Evolutionary conservation across 2,888 invertebrate genomes (phyloP), one percentile per base, ranked within the genome.

Genomic region (Penaeus monodon): DNA sequence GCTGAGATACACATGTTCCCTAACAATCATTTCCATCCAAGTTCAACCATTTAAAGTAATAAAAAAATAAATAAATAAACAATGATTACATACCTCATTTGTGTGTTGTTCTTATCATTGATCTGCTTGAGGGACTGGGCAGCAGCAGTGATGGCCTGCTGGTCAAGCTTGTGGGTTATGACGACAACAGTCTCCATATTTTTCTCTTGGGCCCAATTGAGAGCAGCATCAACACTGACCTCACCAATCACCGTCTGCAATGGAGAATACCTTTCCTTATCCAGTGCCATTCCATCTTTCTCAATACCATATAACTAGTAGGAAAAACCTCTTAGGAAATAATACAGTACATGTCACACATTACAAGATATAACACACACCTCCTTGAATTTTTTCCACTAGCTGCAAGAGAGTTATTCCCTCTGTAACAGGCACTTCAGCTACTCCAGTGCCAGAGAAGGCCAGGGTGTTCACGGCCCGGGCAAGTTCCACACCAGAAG

Each of bases 191-290:
- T 86, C 33, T 82, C 86, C n/a, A 79, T 78, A n/a, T 78, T 66
- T 20, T 86, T 82, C 66, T 82, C 82, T n/a, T 77, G 44, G 27
- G 66, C 86, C 86, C 81, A 82, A 12, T 86, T 82, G 6, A 86
- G 81, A 7, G 82, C 82, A 38, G 70, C 68, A 8, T 78, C 82
- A 1, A 86, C 76, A 70, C 78, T 86, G 29, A 86, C 86, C 33
- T 70, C 81, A 12, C 86, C 86, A 64, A 86, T 86, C 68, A 86
- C 82, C 66, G 86, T 86, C 86, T 86, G 78, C 8, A 70, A 74
- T 2, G 17, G 57, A 57, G 57, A 57, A 57, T 57, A 57, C 57
- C 57, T 57, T 20, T 17, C 17, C 57, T 57, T 4, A 57, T 57
- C 57, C 17, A 14, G 17, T 57, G 57, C 14, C 57, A 14, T 57